Percentiles rank a stretch among this genome's conserved stretches.
These are phyloP conservation scores for Microtus oregoni DNA, from an alignment of 2,113 vertebrate genomes.

Conservation along the genomic window DNA sequence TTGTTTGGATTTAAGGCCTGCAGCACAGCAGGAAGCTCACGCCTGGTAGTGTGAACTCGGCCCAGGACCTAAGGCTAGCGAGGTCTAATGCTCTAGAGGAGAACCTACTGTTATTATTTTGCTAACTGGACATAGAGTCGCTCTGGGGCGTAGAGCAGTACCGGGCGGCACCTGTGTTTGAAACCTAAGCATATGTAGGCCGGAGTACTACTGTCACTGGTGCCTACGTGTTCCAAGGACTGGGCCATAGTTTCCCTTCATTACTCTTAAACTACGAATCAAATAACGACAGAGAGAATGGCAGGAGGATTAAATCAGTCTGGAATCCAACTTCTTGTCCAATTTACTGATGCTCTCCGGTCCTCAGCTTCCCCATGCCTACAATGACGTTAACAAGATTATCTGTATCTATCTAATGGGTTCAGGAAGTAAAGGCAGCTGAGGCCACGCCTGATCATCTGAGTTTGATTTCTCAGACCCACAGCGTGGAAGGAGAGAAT, in stretches of 20 bases:
- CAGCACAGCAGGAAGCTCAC: neutral
- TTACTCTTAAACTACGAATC: neutral
- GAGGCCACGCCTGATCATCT: neutral
- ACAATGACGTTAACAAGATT: neutral
- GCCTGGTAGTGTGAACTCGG: too few relatives aligned
- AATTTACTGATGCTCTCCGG: neutral
- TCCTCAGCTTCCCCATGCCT: neutral
- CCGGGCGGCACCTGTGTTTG: neutral
- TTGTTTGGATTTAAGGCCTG: neutral
- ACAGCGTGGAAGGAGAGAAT: neutral
- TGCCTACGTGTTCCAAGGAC: neutral
- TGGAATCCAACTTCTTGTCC: neutral
- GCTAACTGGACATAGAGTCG: neutral
- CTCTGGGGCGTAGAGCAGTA: neutral
- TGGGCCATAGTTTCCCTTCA: neutral
- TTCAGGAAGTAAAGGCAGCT: neutral
- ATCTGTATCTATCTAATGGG: too few relatives aligned
- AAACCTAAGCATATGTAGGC: neutral
- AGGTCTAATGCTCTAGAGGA: neutral
- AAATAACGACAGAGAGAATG: neutral
- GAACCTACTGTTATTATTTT: neutral
- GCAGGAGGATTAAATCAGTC: neutral
- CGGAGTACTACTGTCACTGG: neutral
- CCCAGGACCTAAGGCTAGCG: neutral
- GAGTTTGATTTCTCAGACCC: neutral